phyloP scores from a whole-genome alignment of 92 coral and sea anemone genomes.

The Montipora capitata region DNA sequence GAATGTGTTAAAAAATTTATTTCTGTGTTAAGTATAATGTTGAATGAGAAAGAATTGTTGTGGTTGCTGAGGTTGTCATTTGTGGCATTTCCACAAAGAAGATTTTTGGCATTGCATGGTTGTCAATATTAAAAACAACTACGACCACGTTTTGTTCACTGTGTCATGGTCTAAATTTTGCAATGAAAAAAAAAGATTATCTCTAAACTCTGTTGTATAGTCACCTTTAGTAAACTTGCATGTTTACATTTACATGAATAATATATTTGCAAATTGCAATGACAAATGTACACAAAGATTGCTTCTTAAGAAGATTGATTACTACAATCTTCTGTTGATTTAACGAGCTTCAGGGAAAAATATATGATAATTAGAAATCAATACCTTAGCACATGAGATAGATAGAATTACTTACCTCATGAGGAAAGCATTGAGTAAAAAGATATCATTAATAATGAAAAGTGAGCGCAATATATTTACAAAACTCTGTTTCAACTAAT shows the following conservation, averaged over 20 bases:
- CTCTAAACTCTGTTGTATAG: no score
- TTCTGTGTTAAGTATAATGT: no score
- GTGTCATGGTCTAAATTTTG: neutral
- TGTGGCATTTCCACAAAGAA: neutral
- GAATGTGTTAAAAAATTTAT: neutral
- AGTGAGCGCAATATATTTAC: neutral
- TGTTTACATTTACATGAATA: neutral
- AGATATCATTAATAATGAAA: no score
- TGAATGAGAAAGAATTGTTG: neutral
- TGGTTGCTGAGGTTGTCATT: neutral
- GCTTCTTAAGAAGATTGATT: neutral
- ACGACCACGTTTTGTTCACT: neutral
- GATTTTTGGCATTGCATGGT: constrained; percentile 13
- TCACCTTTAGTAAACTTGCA: no score
- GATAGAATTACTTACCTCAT: neutral
- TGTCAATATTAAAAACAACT: neutral
- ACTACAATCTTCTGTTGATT: neutral
- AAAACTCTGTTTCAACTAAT: neutral
- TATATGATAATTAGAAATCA: neutral
- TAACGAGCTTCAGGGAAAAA: neutral
- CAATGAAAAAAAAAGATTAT: neutral
- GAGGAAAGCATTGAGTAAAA: neutral
- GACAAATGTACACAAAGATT: neutral
- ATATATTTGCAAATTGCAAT: neutral
- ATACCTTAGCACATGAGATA: neutral